Conservation (phyloP, 2,888 invertebrate species). For the Dendrolimus pini region DNA sequence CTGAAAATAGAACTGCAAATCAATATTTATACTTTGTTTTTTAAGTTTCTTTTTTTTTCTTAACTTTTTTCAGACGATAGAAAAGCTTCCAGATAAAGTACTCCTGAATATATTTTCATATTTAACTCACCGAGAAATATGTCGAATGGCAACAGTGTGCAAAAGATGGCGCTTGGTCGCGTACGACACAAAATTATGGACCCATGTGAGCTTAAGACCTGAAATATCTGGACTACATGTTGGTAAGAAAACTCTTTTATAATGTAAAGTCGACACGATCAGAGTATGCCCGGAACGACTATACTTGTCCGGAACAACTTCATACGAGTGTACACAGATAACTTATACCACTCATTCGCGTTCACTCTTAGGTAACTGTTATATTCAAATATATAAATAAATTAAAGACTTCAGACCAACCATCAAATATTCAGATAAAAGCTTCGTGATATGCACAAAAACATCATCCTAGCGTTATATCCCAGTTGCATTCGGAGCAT, state of each 20-base stretch:
- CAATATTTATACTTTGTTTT: too few species aligned
- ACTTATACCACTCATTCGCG: not conserved
- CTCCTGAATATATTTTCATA: constrained; percentile 96
- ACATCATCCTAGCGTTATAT: too few species aligned
- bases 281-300: too few species aligned
- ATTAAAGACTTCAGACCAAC: too few species aligned
- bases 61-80: constrained; percentile 86
- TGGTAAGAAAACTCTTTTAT: constrained; percentile 42
- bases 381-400: too few species aligned
- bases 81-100: constrained; percentile 98
- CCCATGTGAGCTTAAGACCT: constrained; percentile 95
- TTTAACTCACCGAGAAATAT: constrained; percentile 94
- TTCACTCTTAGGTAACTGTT: too few species aligned
- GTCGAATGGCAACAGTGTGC: constrained; percentile 95
- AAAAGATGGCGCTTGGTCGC: constrained; percentile 97
- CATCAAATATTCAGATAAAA: too few species aligned
- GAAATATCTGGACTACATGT: constrained; percentile 97
- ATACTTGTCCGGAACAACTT: not conserved
- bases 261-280: too few species aligned
- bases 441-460: too few species aligned
- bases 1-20: too few species aligned
- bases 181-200: constrained; percentile 97
- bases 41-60: not conserved
- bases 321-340: too few species aligned
- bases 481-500: too few species aligned